Evolutionary conservation across 2,797 vertebrate species (phyloP).

Genomic region (Chelon auratus): DNA sequence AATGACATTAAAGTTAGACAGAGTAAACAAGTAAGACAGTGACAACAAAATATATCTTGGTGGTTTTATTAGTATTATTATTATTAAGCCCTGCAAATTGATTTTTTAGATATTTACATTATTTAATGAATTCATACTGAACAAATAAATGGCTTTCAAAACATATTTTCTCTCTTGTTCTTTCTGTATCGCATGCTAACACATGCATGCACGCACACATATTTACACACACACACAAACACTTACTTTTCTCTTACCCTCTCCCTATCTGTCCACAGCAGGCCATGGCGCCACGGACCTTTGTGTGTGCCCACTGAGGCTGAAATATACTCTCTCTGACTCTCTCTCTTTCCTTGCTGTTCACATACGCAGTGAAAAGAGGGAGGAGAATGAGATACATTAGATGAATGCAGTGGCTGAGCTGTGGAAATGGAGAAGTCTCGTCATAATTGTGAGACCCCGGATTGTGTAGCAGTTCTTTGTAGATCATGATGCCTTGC

Average conservation of each 20-base stretch:
- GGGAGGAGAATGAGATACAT: slow-evolving; percentile 23
- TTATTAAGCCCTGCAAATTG: background rate
- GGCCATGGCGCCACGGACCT: slow-evolving; percentile 90
- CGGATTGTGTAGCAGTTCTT: background rate
- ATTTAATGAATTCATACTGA: too few species aligned
- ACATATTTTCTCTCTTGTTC: slow-evolving; percentile 6
- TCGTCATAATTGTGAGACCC: slow-evolving; percentile 33
- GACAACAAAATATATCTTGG: background rate
- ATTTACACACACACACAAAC: slow-evolving; percentile 13
- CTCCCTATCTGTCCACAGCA: slow-evolving; percentile 88
- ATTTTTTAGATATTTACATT: background rate
- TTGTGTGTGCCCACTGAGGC: slow-evolving; percentile 96
- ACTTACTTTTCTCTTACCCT: slow-evolving; percentile 21
- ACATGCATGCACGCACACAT: slow-evolving; percentile 17
- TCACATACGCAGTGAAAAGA: slow-evolving; percentile 26
- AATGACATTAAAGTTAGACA: slow-evolving; percentile 1
- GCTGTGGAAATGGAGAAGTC: slow-evolving; percentile 84
- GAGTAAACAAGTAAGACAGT: background rate
- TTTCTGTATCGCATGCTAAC: slow-evolving; percentile 3
- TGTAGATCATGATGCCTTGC: background rate
- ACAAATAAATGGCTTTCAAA: too few species aligned
- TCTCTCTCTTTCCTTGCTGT: slow-evolving; percentile 2
- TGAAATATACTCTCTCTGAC: slow-evolving; percentile 79
- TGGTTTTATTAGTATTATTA: background rate
- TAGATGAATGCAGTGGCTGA: slow-evolving; percentile 80